These are phyloP conservation scores for Hirtodrosophila cameraria DNA, from an alignment of 2,888 invertebrate genomes.

Conservation along the genomic window DNA sequence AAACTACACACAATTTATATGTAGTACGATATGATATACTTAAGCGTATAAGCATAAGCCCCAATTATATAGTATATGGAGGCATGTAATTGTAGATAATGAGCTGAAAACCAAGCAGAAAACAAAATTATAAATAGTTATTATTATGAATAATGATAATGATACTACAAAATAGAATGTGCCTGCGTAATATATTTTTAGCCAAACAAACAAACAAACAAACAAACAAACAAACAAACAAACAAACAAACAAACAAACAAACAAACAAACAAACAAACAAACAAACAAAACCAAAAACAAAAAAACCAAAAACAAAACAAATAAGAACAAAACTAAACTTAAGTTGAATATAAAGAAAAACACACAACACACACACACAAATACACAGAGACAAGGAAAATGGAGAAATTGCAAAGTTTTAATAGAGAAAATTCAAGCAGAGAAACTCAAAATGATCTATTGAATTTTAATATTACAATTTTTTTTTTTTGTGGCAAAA, in stretches of 20 bases:
- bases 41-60: conserved; percentile 32
- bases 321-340: conserved; percentile 32
- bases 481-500: conserved; percentile 10
- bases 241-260: no score
- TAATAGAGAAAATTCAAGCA: conserved; percentile 46
- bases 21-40: conserved; percentile 31
- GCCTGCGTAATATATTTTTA: conserved; percentile 83
- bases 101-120: conserved; percentile 74
- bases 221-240: no score
- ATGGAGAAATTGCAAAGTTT: conserved; percentile 36
- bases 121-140: conserved; percentile 63
- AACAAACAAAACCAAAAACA: no score
- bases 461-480: conserved; percentile 30
- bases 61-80: conserved; percentile 7
- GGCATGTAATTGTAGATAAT: conserved; percentile 75
- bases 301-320: conserved; percentile 35
- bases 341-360: conserved; percentile 53
- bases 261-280: no score
- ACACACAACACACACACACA: conserved; percentile 32
- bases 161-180: conserved; percentile 84
- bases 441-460: conserved; percentile 46
- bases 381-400: conserved; percentile 25
- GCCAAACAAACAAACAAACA: no score
- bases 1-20: conserved; percentile 35
- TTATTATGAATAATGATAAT: conserved; percentile 74